Percentiles rank a stretch among this genome's conserved stretches.
These are phyloP conservation scores for Caranx ignobilis DNA, from an alignment of 2,113 vertebrate genomes.

Conservation along the genomic window DNA sequence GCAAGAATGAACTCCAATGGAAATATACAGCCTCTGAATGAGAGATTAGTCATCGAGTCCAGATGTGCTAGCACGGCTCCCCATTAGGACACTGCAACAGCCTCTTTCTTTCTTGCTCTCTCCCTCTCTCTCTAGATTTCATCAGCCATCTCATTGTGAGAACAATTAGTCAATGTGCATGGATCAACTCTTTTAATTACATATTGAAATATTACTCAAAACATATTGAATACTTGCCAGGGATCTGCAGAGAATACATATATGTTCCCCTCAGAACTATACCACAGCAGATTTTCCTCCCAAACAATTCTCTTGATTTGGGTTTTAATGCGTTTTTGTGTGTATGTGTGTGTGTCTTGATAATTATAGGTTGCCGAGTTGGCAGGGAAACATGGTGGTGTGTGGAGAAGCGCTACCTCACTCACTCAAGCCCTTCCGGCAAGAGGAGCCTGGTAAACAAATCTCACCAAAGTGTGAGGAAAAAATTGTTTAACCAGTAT, in stretches of 20 bases:
- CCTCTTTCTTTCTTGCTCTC: not conserved
- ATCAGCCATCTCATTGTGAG: conserved; percentile 41
- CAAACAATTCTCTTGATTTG: conserved; percentile 64
- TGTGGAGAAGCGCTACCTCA: conserved; percentile 61
- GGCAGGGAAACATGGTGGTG: conserved; percentile 60
- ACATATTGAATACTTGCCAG: conserved; percentile 66
- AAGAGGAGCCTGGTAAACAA: conserved; percentile 65
- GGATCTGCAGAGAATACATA: conserved; percentile 56
- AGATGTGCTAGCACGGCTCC: conserved; percentile 57
- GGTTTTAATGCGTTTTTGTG: conserved; percentile 26
- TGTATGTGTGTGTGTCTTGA: conserved; percentile 34
- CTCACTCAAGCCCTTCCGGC: conserved; percentile 51
- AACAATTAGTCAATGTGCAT: conserved; percentile 59
- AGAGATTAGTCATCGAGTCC: conserved; percentile 63
- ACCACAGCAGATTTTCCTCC: conserved; percentile 44
- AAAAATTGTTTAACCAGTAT: conserved; percentile 35
- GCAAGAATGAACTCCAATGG: conserved; percentile 29
- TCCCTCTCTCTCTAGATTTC: conserved; percentile 32
- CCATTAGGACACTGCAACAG: conserved; percentile 19
- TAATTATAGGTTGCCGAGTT: conserved; percentile 71
- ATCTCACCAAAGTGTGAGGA: conserved; percentile 43
- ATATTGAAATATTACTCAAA: conserved; percentile 69
- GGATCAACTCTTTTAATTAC: conserved; percentile 70
- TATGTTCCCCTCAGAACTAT: conserved; percentile 41
- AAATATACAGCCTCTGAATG: conserved; percentile 47